These are phyloP conservation scores for Spea multiplicata DNA, from an alignment of 2,113 vertebrate species.

Conservation along the genomic window DNA sequence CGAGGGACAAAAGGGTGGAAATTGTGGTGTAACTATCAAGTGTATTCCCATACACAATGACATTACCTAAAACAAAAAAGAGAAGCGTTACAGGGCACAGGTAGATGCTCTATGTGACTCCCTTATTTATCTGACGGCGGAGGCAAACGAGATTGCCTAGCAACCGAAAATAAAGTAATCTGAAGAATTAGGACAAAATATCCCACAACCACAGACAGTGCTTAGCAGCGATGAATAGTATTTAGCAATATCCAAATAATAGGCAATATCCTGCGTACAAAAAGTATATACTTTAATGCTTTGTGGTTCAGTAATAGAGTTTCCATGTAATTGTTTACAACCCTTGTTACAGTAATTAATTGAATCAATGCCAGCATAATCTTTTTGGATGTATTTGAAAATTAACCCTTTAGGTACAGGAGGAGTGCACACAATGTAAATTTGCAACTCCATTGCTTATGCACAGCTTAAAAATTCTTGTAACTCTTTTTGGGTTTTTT, in stretches of 20 bases:
- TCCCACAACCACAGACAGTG: conserved; percentile 70
- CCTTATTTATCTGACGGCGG: conserved; percentile 65
- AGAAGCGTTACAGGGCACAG: conserved; percentile 51
- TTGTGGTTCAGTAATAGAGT: conserved; percentile 18
- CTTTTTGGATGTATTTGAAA: background rate
- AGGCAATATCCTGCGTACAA: conserved; percentile 51
- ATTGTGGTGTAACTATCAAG: conserved; percentile 76
- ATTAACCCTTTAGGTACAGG: no score
- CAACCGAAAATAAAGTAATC: conserved; percentile 73
- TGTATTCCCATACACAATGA: conserved; percentile 83
- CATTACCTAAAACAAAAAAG: conserved; percentile 64
- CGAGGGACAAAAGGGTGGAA: conserved; percentile 72
- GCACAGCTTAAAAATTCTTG: no score
- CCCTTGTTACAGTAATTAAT: no score
- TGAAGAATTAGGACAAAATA: conserved; percentile 70
- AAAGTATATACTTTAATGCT: conserved; percentile 33
- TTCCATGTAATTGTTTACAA: background rate
- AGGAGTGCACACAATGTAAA: no score
- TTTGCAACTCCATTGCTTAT: no score
- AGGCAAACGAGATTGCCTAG: conserved; percentile 71
- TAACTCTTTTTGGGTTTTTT: no score
- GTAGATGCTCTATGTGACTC: conserved; percentile 63
- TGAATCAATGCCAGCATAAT: background rate
- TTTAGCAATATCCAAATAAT: conserved; percentile 59
- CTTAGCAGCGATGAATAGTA: conserved; percentile 63